Evolutionary conservation across 2,888 invertebrate species (phyloP), one percentile per base, ranked within the genome.

Genomic region (Lepeophtheirus nordmannii): DNA sequence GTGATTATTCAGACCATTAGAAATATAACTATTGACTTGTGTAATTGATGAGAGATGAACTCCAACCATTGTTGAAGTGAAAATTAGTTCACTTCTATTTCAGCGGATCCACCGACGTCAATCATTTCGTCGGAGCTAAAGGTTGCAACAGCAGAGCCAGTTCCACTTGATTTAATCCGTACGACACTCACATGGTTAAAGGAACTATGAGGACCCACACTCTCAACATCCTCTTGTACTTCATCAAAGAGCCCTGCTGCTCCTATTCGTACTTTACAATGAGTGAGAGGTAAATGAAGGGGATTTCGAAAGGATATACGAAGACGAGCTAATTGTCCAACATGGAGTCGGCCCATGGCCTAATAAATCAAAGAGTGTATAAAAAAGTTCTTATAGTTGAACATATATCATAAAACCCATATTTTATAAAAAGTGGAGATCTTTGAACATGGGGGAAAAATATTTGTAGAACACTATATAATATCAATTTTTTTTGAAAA

Each of bases 291-390:
- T 1, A 79, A 76, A 67, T 79, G 79, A 72, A 86, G 73, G 17
- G 86, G 85, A 74, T 86, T 86, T 72, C 80, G 80, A 77, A 85
- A 83, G 12, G 74, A 71, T 68, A 77, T 74, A 10, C 68, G 71
- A 0, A 74, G 71, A 20, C 72, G 72, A 65, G 75, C 75, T 7
- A 72, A 71, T 62, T 74, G 70, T 3, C 75, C 75, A 12, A 76
- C 72, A 46, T 71, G 70, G 5, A 73, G 71, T 14, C 71, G 70
- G 14, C 73, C 73, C 17, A 74, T 72, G 7, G 74, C 72, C 75
- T 76, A 30, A 70, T 0, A 70, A 69, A 20, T 14, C 14, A 46
- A 46, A 46, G 17, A 46, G 53, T 46, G 58, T n/a, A n/a, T n/a
- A n/a, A 39, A 37, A 20, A 67, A 1, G 2, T 30, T 5, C 30